These are phyloP conservation scores for Zophobas atratus DNA, from an alignment of 1,140 invertebrate species.

Conservation along the genomic window DNA sequence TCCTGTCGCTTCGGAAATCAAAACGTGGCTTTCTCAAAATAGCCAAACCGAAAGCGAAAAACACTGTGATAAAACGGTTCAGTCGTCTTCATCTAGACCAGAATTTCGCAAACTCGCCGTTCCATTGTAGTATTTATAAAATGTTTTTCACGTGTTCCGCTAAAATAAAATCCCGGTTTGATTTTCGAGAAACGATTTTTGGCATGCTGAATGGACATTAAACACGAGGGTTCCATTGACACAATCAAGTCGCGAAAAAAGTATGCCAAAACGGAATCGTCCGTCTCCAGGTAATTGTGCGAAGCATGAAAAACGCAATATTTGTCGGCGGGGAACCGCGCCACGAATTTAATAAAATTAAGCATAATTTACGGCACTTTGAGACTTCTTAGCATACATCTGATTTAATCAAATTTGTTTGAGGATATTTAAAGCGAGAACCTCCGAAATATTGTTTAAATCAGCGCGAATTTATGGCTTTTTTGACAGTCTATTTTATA, in stretches of 20 bases:
- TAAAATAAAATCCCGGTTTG: no score
- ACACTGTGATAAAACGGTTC: not conserved
- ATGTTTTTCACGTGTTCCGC: no score
- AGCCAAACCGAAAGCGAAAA: not conserved
- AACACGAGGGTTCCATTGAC: not conserved
- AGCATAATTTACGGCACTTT: conserved; percentile 19
- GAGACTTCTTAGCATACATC: not conserved
- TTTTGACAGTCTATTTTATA: conserved; percentile 2
- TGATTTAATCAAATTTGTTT: conserved; percentile 23
- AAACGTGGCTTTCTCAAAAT: not conserved
- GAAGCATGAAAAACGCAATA: not conserved
- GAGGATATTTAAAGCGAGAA: conserved; percentile 1
- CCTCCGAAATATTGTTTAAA: not conserved
- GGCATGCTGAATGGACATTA: not conserved
- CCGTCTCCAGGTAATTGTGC: not conserved
- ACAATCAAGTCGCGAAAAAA: not conserved
- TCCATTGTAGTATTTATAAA: no score
- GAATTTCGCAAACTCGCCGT: not conserved
- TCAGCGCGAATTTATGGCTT: not conserved
- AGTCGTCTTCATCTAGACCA: not conserved
- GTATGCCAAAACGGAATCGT: not conserved
- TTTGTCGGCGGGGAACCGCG: not conserved
- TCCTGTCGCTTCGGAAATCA: not conserved
- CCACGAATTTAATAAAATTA: conserved; percentile 24
- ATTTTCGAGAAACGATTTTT: no score